Evolutionary conservation across 1,140 invertebrate species (phyloP).

Genomic region (Pseudomyrmex pallidus): DNA sequence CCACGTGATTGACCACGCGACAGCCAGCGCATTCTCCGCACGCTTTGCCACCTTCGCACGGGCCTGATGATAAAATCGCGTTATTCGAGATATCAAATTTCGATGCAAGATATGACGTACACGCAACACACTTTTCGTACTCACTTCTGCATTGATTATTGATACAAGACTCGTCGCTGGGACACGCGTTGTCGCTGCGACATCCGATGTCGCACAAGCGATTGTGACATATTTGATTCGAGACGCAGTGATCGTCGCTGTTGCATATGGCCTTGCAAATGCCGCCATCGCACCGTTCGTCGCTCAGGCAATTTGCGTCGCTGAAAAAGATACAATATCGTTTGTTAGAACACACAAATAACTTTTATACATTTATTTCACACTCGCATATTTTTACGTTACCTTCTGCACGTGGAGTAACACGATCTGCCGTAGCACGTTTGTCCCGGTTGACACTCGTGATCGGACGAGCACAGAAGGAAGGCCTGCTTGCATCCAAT

Average conservation of each 20-base stretch:
- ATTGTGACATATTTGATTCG: constrained; percentile 94
- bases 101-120: neutral
- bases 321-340: constrained; percentile 82
- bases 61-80: constrained; percentile 86
- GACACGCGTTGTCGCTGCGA: constrained; percentile 92
- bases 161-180: constrained; percentile 90
- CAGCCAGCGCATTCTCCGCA: constrained; percentile 95
- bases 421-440: constrained; percentile 91
- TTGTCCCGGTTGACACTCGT: constrained; percentile 89
- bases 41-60: constrained; percentile 88
- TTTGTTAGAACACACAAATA: neutral
- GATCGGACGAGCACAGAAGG: constrained; percentile 87
- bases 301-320: constrained; percentile 92
- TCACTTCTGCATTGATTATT: constrained; percentile 92
- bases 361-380: neutral
- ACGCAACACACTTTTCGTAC: constrained; percentile 33
- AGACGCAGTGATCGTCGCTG: constrained; percentile 91
- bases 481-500: constrained; percentile 89
- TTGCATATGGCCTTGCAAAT: constrained; percentile 94
- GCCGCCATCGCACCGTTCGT: constrained; percentile 93
- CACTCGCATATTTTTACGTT: constrained; percentile 53
- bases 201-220: constrained; percentile 94
- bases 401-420: constrained; percentile 90
- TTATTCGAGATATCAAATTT: neutral
- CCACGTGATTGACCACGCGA: constrained; percentile 92